Evolutionary conservation across 1,140 invertebrate species (phyloP).

Genomic region (Drosophila quadrilineata): DNA sequence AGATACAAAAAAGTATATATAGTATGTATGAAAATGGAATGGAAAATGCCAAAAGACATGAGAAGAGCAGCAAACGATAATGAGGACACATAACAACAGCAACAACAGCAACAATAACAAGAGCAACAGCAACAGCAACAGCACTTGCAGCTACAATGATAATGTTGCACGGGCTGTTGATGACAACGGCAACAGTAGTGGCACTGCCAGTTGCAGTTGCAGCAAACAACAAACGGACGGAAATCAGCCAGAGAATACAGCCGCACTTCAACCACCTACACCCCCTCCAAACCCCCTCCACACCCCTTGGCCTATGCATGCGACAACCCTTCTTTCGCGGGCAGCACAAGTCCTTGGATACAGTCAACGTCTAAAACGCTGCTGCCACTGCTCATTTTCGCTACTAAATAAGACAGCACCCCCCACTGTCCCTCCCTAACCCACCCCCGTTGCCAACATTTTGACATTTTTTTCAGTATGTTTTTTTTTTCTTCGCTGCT

Average conservation of each 20-base stretch:
- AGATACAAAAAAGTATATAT: conserved; percentile 14
- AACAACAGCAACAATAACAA: conserved; percentile 20
- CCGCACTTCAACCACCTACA: background rate
- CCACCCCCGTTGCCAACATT: conserved; percentile 42
- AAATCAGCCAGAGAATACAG: conserved; percentile 68
- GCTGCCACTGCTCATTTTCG: conserved; percentile 70
- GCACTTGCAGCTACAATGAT: conserved; percentile 69
- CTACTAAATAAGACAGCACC: conserved; percentile 67
- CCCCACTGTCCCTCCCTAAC: background rate
- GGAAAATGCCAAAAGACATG: conserved; percentile 70
- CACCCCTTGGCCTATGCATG: background rate
- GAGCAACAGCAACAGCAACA: conserved; percentile 39
- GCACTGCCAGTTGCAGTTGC: conserved; percentile 9
- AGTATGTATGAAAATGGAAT: conserved; percentile 46
- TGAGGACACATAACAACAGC: conserved; percentile 68
- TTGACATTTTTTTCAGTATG: conserved; percentile 48
- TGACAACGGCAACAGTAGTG: conserved; percentile 55
- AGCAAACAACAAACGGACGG: conserved; percentile 45
- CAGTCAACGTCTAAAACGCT: conserved; percentile 38
- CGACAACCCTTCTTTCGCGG: conserved; percentile 33
- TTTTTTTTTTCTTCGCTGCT: conserved; percentile 9
- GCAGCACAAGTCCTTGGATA: conserved; percentile 52
- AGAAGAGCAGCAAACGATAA: conserved; percentile 67
- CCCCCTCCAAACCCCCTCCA: background rate
- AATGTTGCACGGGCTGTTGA: conserved; percentile 68